A percentile compares a stretch with the other conserved stretches of the same genome.
These are phyloP conservation scores for Julus scanicus DNA, from an alignment of 2,888 invertebrate species.

Conservation along the genomic window DNA sequence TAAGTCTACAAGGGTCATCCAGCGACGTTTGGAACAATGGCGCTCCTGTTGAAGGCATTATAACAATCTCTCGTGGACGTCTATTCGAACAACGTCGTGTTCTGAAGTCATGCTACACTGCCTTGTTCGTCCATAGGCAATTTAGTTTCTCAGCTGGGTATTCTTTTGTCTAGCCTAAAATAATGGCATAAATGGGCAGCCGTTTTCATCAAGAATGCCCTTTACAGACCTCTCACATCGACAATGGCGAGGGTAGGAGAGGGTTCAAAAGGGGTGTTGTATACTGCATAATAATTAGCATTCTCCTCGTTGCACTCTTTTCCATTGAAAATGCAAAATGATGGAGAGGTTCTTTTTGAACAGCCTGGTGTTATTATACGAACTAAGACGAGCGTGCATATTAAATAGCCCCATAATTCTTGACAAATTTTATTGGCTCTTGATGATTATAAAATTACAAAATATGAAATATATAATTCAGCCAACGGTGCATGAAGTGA, in stretches of 20 bases:
- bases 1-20: not conserved
- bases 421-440: slow-evolving; percentile 43
- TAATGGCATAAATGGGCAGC: not conserved
- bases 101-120: not conserved
- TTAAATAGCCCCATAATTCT: slow-evolving; percentile 40
- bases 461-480: not conserved
- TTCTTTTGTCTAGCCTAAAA: not conserved
- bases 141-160: not conserved
- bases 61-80: not conserved
- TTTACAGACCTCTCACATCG: not conserved
- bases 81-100: not conserved
- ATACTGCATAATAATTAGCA: slow-evolving; percentile 2
- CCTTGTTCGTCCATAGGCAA: not conserved
- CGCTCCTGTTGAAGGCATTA: not conserved
- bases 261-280: not conserved
- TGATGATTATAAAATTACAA: slow-evolving; percentile 44
- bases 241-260: not conserved
- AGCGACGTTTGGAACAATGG: not conserved
- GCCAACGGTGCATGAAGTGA: slow-evolving; percentile 40
- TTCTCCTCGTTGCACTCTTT: slow-evolving; percentile 15
- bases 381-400: slow-evolving; percentile 18
- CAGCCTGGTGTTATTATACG: not conserved
- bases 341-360: slow-evolving; percentile 18
- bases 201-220: not conserved
- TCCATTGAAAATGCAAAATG: not conserved